Conservation (phyloP, 1,140 invertebrate genomes). For the Heliconius hermathena region DNA sequence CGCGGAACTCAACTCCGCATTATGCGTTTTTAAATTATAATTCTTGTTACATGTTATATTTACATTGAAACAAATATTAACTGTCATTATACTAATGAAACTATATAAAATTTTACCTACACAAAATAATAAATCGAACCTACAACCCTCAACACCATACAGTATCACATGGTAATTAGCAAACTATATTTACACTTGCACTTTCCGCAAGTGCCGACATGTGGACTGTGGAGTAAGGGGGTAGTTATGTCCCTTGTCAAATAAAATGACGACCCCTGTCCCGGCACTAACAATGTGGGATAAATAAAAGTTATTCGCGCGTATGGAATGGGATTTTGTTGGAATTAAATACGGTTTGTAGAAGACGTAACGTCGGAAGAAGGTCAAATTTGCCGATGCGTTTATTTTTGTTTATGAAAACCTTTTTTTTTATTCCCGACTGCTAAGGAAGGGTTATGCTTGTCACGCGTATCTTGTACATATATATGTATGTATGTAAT, state of each 20-base stretch:
- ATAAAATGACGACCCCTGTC: conserved; percentile 30
- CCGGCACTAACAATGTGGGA: conserved; percentile 23
- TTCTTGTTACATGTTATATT: not conserved
- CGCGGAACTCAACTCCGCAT: no score
- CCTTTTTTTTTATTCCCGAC: no score
- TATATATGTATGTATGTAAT: no score
- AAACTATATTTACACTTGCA: conserved; percentile 6
- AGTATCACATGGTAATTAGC: not conserved
- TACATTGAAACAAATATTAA: not conserved
- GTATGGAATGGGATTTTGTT: conserved; percentile 31
- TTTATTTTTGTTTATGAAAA: no score
- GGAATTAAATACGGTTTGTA: not conserved
- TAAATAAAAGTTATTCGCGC: conserved; percentile 27
- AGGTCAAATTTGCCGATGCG: no score
- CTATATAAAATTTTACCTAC: no score
- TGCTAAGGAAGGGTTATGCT: no score
- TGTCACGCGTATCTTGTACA: no score
- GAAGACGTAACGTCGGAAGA: no score
- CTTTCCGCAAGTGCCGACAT: conserved; percentile 6
- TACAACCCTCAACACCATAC: not conserved
- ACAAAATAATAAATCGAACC: not conserved
- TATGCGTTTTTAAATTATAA: no score
- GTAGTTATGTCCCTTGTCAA: not conserved
- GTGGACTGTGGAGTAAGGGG: not conserved
- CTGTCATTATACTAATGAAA: not conserved